A percentile compares a stretch with the other conserved stretches of the same genome.
Evolutionary conservation across 2,888 invertebrate genomes (phyloP).

Genomic region (Mimumesa dahlbomi): DNA sequence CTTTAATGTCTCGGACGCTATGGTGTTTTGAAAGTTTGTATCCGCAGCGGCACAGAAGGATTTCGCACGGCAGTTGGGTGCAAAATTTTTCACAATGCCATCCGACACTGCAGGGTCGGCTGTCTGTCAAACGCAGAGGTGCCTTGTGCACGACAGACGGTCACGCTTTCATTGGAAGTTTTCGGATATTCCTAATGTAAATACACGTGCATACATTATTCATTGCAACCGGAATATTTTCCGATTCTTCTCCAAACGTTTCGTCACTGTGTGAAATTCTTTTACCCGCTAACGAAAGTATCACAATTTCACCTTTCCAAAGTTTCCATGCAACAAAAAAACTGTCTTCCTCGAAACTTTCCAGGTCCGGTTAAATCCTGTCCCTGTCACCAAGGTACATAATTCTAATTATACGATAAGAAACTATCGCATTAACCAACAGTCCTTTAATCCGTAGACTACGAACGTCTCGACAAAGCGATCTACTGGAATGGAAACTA

Average conservation of each 20-base stretch:
- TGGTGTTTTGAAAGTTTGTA: constrained; percentile 1
- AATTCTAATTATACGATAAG: no score
- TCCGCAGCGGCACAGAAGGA: neutral
- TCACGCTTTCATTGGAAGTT: neutral
- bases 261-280: no score
- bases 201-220: constrained; percentile 3
- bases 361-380: no score
- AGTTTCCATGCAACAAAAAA: no score
- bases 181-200: constrained; percentile 16
- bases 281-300: no score
- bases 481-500: neutral
- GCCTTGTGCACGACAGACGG: neutral
- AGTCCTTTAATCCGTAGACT: no score
- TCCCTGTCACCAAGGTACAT: no score
- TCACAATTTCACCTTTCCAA: no score
- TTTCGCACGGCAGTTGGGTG: constrained; percentile 12
- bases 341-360: no score
- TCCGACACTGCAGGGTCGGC: constrained; percentile 3
- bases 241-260: no score
- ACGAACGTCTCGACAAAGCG: no score
- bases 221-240: constrained; percentile 1
- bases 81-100: constrained; percentile 1
- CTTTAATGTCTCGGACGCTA: neutral
- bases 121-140: neutral
- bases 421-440: no score